These are phyloP conservation scores for Bagarius yarrelli DNA, from an alignment of 2,113 vertebrate genomes.

Conservation along the genomic window DNA sequence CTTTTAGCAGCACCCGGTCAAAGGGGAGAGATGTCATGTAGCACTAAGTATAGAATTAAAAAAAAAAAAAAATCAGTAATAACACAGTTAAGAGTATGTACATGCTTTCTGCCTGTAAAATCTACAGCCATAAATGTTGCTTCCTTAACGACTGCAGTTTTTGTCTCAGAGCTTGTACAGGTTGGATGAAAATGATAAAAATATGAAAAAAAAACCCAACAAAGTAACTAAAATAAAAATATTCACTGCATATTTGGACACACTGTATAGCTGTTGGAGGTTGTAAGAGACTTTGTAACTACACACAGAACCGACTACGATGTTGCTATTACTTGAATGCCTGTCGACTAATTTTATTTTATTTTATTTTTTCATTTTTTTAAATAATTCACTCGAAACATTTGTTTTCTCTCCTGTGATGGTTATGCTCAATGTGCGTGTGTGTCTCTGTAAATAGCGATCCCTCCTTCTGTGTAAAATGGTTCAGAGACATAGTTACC, in stretches of 20 bases:
- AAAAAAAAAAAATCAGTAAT: conserved; percentile 33
- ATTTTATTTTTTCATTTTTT: conserved; percentile 67
- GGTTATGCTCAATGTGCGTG: conserved; percentile 91
- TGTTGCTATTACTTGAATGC: conserved; percentile 99
- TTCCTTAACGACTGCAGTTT: conserved; percentile 62
- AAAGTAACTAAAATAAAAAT: background rate
- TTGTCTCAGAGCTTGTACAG: conserved; percentile 13
- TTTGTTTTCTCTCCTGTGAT: conserved; percentile 73
- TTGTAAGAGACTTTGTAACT: conserved; percentile 68
- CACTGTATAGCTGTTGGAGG: conserved; percentile 56
- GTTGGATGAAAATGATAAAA: conserved; percentile 42
- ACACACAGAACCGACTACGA: conserved; percentile 84
- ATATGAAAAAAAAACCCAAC: background rate
- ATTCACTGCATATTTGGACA: conserved; percentile 22
- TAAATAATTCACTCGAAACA: conserved; percentile 59
- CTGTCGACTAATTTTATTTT: conserved; percentile 83
- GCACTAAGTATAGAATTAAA: conserved; percentile 48
- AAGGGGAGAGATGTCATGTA: conserved; percentile 71
- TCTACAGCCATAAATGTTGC: conserved; percentile 83
- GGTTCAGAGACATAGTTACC: conserved; percentile 96
- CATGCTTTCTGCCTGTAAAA: conserved; percentile 82
- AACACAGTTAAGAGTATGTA: conserved; percentile 42
- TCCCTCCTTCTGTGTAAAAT: conserved; percentile 87
- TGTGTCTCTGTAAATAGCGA: conserved; percentile 84
- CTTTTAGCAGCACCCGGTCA: conserved; percentile 78